phyloP scores from a whole-genome alignment of 2,888 invertebrate genomes.

The Odontomyia ornata region DNA sequence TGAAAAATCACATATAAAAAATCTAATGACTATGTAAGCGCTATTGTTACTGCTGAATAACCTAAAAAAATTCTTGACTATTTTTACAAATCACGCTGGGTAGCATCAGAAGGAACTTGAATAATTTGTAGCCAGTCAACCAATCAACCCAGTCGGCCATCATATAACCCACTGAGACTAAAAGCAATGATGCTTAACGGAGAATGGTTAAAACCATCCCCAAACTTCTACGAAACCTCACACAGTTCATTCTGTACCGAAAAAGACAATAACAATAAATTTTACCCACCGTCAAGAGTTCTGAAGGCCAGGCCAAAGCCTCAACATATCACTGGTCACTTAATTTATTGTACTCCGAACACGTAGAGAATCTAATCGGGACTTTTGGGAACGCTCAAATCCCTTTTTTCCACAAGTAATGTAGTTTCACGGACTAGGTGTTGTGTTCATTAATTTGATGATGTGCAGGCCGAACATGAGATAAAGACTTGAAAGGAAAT shows the following conservation, averaged over 20 bases:
- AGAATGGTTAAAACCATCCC: neutral
- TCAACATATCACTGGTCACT: constrained; percentile 20
- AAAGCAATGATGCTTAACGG: neutral
- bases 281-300: neutral
- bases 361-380: neutral
- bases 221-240: neutral
- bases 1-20: too few relatives aligned
- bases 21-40: too few relatives aligned
- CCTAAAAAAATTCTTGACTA: constrained; percentile 24
- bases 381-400: neutral
- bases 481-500: neutral
- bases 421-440: neutral
- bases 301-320: neutral
- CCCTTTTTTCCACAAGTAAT: neutral
- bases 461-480: neutral
- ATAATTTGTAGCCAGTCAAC: neutral
- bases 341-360: constrained; percentile 8
- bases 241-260: constrained; percentile 17
- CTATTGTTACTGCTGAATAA: too few relatives aligned
- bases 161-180: neutral
- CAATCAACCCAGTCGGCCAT: neutral
- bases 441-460: neutral
- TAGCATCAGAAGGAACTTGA: neutral
- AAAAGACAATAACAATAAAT: constrained; percentile 41
- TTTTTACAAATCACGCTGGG: constrained; percentile 11